phyloP scores from a whole-genome alignment of 2,888 invertebrate genomes.

The Dromius quadrimaculatus region DNA sequence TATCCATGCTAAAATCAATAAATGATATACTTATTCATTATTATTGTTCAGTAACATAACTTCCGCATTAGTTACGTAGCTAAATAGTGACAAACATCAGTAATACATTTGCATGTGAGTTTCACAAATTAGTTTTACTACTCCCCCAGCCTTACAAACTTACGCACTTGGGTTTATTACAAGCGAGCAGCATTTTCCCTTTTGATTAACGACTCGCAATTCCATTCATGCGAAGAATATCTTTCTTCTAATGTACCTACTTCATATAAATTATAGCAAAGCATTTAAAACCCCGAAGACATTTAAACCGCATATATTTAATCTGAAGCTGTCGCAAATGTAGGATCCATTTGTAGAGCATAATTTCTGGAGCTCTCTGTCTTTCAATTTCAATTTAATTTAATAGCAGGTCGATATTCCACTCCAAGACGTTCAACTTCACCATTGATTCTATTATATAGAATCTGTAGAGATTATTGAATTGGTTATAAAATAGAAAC shows the following conservation, averaged over 20 bases:
- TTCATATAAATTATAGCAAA: slow-evolving; percentile 22
- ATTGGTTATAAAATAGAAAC: too few relatives aligned
- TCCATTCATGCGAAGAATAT: slow-evolving; percentile 36
- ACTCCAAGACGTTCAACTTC: background rate
- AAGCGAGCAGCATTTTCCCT: slow-evolving; percentile 7
- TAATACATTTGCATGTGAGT: background rate
- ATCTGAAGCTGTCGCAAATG: background rate
- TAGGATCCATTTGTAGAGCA: slow-evolving; percentile 24
- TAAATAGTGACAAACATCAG: too few relatives aligned
- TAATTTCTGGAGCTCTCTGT: slow-evolving; percentile 8
- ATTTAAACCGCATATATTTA: slow-evolving; percentile 34
- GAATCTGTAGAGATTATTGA: too few relatives aligned
- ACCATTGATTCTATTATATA: too few relatives aligned
- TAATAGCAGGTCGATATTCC: slow-evolving; percentile 13
- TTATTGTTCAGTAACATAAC: background rate
- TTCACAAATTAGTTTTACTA: slow-evolving; percentile 14
- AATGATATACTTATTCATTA: slow-evolving; percentile 17
- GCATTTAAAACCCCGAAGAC: slow-evolving; percentile 25
- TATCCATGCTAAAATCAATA: slow-evolving; percentile 39
- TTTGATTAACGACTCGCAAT: slow-evolving; percentile 39
- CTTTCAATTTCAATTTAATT: slow-evolving; percentile 27
- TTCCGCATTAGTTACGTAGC: background rate
- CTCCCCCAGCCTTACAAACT: background rate
- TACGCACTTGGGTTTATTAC: slow-evolving; percentile 37
- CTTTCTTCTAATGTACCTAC: slow-evolving; percentile 39